Percentiles rank a stretch among this genome's conserved stretches.
Conservation (phyloP, 2,888 invertebrate species). For the Folsomia manolachei region DNA sequence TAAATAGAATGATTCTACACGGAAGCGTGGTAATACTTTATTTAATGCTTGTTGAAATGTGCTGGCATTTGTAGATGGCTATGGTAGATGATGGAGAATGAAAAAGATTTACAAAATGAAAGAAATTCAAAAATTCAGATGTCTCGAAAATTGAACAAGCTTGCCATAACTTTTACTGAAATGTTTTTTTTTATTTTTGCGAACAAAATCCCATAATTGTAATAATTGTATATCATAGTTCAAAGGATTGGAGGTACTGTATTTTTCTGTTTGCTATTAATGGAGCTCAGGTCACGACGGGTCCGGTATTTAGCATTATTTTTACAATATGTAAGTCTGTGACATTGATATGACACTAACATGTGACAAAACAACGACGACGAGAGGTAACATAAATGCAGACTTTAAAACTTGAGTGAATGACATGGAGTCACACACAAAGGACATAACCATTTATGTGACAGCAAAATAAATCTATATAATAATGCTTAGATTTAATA, state of each 20-base stretch:
- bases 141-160: too few species aligned
- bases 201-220: neutral
- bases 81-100: neutral
- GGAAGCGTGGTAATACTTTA: neutral
- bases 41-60: neutral
- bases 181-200: neutral
- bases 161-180: too few species aligned
- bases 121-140: too few species aligned
- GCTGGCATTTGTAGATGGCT: neutral
- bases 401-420: neutral
- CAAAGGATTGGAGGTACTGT: neutral
- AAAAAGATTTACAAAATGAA: too few species aligned
- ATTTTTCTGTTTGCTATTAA: neutral
- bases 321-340: neutral
- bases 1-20: too few species aligned
- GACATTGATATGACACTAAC: neutral
- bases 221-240: neutral
- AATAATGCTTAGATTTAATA: neutral
- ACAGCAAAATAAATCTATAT: neutral
- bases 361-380: too few species aligned
- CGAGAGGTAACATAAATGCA: neutral
- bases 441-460: neutral
- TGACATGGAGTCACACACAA: neutral
- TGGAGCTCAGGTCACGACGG: neutral
- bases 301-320: too few species aligned